Conservation (phyloP, 2,797 vertebrate genomes). For the Gila robusta region DNA sequence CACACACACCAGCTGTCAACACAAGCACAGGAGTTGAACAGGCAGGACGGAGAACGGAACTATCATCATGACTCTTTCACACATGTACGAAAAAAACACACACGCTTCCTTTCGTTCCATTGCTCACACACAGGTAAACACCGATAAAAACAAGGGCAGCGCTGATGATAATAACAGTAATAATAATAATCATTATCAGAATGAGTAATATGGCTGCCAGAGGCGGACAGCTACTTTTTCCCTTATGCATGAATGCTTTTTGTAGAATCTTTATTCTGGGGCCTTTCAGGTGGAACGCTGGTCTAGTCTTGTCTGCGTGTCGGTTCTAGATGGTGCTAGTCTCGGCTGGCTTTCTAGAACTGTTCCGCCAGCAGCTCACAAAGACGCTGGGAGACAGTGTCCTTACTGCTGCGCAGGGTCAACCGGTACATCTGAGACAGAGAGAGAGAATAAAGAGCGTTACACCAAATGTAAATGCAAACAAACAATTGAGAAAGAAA, state of each 20-base stretch:
- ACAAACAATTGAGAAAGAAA: neutral
- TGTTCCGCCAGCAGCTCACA: constrained; percentile 91
- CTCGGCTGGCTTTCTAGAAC: constrained; percentile 80
- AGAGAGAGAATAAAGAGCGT: neutral
- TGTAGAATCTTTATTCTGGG: constrained; percentile 64
- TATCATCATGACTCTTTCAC: constrained; percentile 59
- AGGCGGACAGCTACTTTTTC: constrained; percentile 74
- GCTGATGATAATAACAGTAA: constrained; percentile 75
- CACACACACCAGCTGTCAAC: constrained; percentile 58
- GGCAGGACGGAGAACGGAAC: constrained; percentile 68
- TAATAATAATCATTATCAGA: constrained; percentile 74
- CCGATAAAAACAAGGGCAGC: constrained; percentile 76
- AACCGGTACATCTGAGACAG: constrained; percentile 88
- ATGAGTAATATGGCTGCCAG: constrained; percentile 71
- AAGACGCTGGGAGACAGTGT: constrained; percentile 87
- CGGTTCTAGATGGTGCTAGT: constrained; percentile 59
- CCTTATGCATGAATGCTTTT: constrained; percentile 75
- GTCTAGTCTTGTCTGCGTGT: constrained; percentile 66
- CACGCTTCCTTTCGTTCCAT: constrained; percentile 41
- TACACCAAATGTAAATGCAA: neutral
- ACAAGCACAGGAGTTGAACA: constrained; percentile 62
- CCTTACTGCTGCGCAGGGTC: constrained; percentile 93
- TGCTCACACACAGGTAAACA: constrained; percentile 70
- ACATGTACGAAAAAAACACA: constrained; percentile 47
- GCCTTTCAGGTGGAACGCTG: constrained; percentile 64